Conservation (phyloP, 1,140 invertebrate species). For the Panagrolaimus sp. region DNA sequence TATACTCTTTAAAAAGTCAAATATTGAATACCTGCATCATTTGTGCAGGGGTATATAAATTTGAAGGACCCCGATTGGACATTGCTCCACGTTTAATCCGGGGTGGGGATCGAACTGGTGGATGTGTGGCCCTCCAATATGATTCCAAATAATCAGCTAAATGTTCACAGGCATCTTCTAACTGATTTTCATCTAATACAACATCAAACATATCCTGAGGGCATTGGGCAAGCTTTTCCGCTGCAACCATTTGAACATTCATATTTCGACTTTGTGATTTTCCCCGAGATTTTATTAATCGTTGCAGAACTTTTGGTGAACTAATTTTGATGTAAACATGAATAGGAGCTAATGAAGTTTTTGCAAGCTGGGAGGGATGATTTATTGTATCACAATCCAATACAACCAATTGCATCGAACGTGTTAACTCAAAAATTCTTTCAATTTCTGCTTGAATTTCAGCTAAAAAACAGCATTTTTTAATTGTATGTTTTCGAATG, state of each 20-base stretch:
- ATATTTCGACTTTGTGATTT: constrained; percentile 95
- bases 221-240: constrained; percentile 96
- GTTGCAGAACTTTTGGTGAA: constrained; percentile 95
- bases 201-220: constrained; percentile 97
- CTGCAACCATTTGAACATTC: constrained; percentile 98
- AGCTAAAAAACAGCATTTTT: constrained; percentile 60
- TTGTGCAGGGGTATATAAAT: constrained; percentile 43
- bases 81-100: constrained; percentile 48
- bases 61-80: constrained; percentile 43
- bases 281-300: constrained; percentile 95
- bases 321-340: constrained; percentile 98
- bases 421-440: constrained; percentile 94
- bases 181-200: constrained; percentile 94
- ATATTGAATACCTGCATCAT: constrained; percentile 38
- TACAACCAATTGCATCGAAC: constrained; percentile 88
- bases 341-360: constrained; percentile 95
- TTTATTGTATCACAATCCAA: constrained; percentile 99
- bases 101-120: constrained; percentile 64
- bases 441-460: constrained; percentile 96
- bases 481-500: neutral
- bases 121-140: constrained; percentile 96
- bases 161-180: constrained; percentile 96
- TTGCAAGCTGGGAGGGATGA: constrained; percentile 96
- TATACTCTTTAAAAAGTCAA: neutral
- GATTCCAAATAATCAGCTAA: constrained; percentile 93